Conservation (phyloP, 2,797 vertebrate genomes). For the Heliangelus exortis region DNA sequence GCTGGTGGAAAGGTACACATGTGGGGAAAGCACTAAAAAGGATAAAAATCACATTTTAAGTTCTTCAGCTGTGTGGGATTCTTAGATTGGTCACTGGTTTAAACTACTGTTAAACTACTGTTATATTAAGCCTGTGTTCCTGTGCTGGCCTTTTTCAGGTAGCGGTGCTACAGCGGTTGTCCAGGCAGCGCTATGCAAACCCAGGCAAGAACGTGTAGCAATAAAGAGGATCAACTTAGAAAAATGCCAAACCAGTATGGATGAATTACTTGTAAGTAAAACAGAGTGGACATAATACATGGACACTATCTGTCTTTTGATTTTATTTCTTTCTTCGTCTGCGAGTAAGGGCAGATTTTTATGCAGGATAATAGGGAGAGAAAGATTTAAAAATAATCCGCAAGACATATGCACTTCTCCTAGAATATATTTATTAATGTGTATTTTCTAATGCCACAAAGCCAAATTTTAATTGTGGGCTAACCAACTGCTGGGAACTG, state of each 20-base stretch:
- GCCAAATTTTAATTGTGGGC: not conserved
- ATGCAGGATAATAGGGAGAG: not conserved
- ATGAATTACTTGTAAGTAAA: conserved; percentile 94
- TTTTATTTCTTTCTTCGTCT: not conserved
- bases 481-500: not conserved
- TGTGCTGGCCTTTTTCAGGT: conserved; percentile 80
- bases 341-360: not conserved
- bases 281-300: not conserved
- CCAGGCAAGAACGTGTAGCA: conserved; percentile 95
- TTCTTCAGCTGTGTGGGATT: not conserved
- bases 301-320: not conserved
- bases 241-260: conserved; percentile 99
- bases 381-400: not conserved
- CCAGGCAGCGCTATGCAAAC: conserved; percentile 95
- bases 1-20: not conserved
- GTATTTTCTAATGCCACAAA: not conserved
- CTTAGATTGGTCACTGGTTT: not conserved
- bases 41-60: not conserved
- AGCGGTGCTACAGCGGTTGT: conserved; percentile 98
- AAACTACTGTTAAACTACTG: not conserved
- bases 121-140: not conserved
- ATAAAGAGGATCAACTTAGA: conserved; percentile 99
- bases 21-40: not conserved
- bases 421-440: not conserved
- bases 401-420: not conserved